A percentile compares a stretch with the other conserved stretches of the same genome.
Evolutionary conservation across 2,888 invertebrate species (phyloP).

Genomic region (Drosophila pseudotakahashii): DNA sequence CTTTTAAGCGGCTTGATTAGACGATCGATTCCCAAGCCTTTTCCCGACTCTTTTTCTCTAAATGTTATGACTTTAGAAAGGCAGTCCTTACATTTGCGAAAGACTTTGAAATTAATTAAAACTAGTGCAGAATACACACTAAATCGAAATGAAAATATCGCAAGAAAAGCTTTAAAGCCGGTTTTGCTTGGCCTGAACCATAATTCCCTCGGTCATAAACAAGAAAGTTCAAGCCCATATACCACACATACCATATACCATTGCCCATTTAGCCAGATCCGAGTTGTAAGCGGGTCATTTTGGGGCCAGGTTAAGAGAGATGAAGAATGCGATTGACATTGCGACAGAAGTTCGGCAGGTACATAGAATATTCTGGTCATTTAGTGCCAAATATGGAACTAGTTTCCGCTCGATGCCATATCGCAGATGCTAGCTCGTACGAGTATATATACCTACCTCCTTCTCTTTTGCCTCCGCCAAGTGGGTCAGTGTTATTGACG

Average conservation of each 20-base stretch:
- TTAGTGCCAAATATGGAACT: conserved; percentile 40
- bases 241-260: not conserved
- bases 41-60: not conserved
- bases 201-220: conserved; percentile 38
- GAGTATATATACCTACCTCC: not conserved
- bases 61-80: conserved; percentile 24
- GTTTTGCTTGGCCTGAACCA: conserved; percentile 23
- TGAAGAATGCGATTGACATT: conserved; percentile 47
- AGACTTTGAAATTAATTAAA: not conserved
- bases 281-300: conserved; percentile 38
- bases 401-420: conserved; percentile 34
- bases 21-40: not conserved
- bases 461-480: conserved; percentile 1
- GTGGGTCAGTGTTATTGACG: conserved; percentile 37
- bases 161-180: not conserved
- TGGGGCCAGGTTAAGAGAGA: conserved; percentile 27
- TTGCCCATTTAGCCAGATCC: conserved; percentile 4
- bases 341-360: conserved; percentile 29
- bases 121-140: not conserved
- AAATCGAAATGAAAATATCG: not conserved
- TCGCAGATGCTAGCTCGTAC: conserved; percentile 10
- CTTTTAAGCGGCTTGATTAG: not conserved
- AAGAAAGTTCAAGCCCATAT: conserved; percentile 18
- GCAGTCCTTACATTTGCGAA: not conserved
- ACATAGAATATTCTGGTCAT: conserved; percentile 27